Base-by-base conservation (phyloP, 1,140 invertebrate species). In the Magallana ariakensis region DNA sequence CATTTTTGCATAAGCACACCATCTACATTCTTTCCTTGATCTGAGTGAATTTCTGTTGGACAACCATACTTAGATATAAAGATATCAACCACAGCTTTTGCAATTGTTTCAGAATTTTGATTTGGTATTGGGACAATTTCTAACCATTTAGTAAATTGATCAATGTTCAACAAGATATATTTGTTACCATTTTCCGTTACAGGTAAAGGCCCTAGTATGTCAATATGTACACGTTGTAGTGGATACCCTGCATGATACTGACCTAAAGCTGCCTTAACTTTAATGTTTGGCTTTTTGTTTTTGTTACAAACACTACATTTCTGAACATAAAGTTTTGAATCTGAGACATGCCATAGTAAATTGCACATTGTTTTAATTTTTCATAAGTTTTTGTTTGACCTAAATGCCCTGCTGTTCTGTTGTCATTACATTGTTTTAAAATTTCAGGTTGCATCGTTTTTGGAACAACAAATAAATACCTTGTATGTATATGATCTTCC, bases 71-170 rank as follows among this genome's bases (percentile, higher is more conserved):
- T n/a, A 13, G 54, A 54, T 5, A 81, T 9, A 80, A 85, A 55
- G 9, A n/a, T 13, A 60, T 86, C 80, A 16, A 86, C 70, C 7
- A 84, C 3, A 10, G 83, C 19, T 84, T 84, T 84, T 19, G 86
- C 82, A 13, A 85, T 56, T 0, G 33, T 80, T 80, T 89, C 88
- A 15, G 88, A 62, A 19, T n/a, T 87, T 58, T 89, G 88, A 62
- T 75, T 55, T 22, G 85, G 85, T 55, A 85, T 16, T 6, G 81
- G 62, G 33, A 55, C 66, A 56, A 62, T 85, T 70, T 87, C 85
- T 15, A 89, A 4, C 88, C 88, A 87, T n/a, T 85, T 89, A 0
- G 70, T 70, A 62, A 89, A 89, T 54, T 89, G 85, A 70, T 89
- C 83, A 55, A 89, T 56, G 1, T 84, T 60, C 22, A 88, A 26